Percentiles rank a stretch among this genome's conserved stretches.
These are phyloP conservation scores for Sminthurides aquaticus DNA, from an alignment of 2,888 invertebrate genomes.

Conservation along the genomic window DNA sequence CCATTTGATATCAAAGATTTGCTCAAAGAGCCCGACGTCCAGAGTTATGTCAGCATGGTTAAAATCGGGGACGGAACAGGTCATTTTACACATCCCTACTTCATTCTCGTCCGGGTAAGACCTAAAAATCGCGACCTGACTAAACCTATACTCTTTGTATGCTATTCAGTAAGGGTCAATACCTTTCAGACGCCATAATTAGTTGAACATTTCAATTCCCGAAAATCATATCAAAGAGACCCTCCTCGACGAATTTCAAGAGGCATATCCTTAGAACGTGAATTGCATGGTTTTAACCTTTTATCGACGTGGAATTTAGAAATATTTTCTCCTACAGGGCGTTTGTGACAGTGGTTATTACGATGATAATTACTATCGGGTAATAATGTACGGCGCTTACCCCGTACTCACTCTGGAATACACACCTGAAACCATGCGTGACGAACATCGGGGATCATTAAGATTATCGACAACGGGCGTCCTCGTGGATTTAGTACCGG, in stretches of 20 bases:
- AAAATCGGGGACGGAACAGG: neutral
- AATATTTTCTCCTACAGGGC: too few relatives aligned
- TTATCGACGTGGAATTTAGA: too few relatives aligned
- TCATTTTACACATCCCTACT: conserved; percentile 30
- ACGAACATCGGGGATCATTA: neutral
- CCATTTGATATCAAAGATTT: conserved; percentile 20
- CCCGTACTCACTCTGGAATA: conserved; percentile 20
- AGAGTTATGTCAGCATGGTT: neutral
- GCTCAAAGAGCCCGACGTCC: conserved; percentile 15
- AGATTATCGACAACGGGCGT: neutral
- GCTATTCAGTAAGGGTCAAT: too few relatives aligned
- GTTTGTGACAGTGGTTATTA: conserved; percentile 25
- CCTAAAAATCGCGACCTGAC: neutral
- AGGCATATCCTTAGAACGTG: too few relatives aligned
- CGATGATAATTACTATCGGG: conserved; percentile 21
- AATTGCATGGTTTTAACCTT: too few relatives aligned
- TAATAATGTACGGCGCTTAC: conserved; percentile 16
- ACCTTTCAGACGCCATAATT: too few relatives aligned
- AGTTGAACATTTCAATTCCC: too few relatives aligned
- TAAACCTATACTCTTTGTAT: too few relatives aligned
- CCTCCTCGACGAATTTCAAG: too few relatives aligned
- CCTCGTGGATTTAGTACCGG: conserved; percentile 6
- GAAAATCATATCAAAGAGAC: too few relatives aligned
- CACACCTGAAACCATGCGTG: conserved; percentile 17
- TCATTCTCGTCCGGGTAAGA: conserved; percentile 24